Evolutionary conservation across 2,888 invertebrate species (phyloP).

Genomic region (Cotesia congregata): DNA sequence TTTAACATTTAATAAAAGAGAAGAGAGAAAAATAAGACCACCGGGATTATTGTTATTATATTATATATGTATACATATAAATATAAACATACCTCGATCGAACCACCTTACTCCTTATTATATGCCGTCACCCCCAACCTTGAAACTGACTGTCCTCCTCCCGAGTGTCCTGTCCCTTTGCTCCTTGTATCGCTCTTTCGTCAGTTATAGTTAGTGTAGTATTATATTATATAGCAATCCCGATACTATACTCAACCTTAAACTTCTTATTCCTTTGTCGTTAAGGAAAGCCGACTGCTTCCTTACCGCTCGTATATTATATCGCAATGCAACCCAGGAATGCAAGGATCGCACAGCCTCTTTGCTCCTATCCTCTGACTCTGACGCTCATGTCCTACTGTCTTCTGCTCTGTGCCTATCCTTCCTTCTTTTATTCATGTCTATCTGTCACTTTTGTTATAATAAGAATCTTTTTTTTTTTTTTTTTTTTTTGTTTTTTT

Average conservation of each 20-base stretch:
- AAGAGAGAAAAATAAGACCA: conserved; percentile 37
- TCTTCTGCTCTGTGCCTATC: conserved; percentile 27
- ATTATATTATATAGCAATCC: conserved; percentile 19
- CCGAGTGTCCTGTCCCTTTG: not conserved
- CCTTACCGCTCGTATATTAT: conserved; percentile 66
- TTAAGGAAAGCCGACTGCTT: conserved; percentile 64
- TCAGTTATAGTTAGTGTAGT: conserved; percentile 27
- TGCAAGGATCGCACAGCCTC: conserved; percentile 49
- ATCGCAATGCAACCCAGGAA: conserved; percentile 62
- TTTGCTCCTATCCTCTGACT: conserved; percentile 40
- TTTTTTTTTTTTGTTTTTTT: not conserved
- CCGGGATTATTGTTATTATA: conserved; percentile 54
- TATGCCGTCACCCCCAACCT: conserved; percentile 19
- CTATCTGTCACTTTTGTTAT: not conserved
- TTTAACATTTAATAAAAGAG: not conserved
- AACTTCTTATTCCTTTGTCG: conserved; percentile 57
- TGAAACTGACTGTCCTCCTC: conserved; percentile 17
- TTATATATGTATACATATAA: not conserved
- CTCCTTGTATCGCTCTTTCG: conserved; percentile 29
- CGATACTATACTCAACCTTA: conserved; percentile 42
- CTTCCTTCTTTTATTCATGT: conserved; percentile 1
- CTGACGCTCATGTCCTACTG: conserved; percentile 36
- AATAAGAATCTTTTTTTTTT: not conserved
- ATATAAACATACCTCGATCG: conserved; percentile 50
- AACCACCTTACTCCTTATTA: conserved; percentile 26